A percentile compares a stretch with the other conserved stretches of the same genome.
These are phyloP conservation scores for Triplophysa tibetana DNA, from an alignment of 2,113 vertebrate genomes.

Conservation along the genomic window DNA sequence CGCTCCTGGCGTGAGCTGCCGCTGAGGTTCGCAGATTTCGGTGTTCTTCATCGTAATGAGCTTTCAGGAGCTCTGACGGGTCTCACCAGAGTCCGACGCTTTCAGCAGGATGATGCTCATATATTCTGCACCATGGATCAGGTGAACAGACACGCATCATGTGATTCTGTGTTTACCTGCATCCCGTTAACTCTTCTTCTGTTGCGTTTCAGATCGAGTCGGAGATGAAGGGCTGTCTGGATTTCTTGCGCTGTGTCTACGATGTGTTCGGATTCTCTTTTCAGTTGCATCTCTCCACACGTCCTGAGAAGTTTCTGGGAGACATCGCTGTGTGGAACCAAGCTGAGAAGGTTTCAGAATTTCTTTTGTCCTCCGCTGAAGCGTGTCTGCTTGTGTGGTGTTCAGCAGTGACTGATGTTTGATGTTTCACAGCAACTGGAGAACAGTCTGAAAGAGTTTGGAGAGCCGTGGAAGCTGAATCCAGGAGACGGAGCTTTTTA, in stretches of 20 bases:
- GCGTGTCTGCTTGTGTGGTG: not conserved
- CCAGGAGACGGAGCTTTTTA: conserved; percentile 94
- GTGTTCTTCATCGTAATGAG: conserved; percentile 92
- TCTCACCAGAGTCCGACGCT: conserved; percentile 87
- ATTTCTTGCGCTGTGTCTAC: conserved; percentile 89
- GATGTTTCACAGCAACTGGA: conserved; percentile 82
- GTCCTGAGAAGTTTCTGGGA: conserved; percentile 88
- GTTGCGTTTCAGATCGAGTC: conserved; percentile 80
- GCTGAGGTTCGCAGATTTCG: conserved; percentile 90
- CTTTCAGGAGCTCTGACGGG: conserved; percentile 87
- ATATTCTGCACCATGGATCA: conserved; percentile 93
- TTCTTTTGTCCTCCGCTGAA: not conserved
- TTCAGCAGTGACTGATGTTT: not conserved
- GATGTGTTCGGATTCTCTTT: conserved; percentile 90
- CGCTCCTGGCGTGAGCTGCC: conserved; percentile 95
- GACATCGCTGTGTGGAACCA: conserved; percentile 84
- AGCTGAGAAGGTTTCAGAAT: conserved; percentile 84
- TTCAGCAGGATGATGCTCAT: conserved; percentile 96
- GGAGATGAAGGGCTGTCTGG: conserved; percentile 89
- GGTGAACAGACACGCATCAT: conserved; percentile 56
- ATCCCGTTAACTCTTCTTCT: not conserved
- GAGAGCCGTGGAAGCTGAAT: conserved; percentile 88
- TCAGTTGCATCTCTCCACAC: conserved; percentile 90
- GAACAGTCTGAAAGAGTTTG: conserved; percentile 88
- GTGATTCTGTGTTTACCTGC: not conserved